phyloP scores from a whole-genome alignment of 1,140 invertebrate genomes.

The Psix sp. region DNA sequence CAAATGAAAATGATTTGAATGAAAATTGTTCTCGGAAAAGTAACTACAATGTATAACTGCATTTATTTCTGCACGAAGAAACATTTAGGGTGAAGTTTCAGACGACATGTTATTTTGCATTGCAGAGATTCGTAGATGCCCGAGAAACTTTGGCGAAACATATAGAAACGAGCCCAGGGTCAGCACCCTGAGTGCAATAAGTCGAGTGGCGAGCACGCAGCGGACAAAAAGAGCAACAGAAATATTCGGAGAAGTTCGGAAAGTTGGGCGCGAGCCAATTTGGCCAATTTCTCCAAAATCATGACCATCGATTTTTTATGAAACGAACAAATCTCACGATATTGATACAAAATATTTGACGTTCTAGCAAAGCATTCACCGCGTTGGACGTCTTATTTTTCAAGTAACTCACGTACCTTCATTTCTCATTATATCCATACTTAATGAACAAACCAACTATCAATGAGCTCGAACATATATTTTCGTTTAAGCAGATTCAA shows the following conservation, averaged over 20 bases:
- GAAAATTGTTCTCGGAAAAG: conserved; percentile 12
- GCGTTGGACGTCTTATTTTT: too few species aligned
- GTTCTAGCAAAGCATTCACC: conserved; percentile 12
- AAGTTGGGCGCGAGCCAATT: conserved; percentile 58
- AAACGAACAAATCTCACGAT: conserved; percentile 1
- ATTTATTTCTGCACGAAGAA: conserved; percentile 33
- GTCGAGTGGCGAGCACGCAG: conserved; percentile 39
- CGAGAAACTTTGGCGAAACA: conserved; percentile 50
- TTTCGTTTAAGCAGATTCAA: too few species aligned
- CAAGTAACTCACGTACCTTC: too few species aligned
- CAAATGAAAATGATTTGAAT: conserved; percentile 25
- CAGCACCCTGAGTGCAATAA: conserved; percentile 62
- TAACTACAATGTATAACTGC: conserved; percentile 10
- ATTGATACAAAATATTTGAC: conserved; percentile 18
- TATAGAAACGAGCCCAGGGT: conserved; percentile 62
- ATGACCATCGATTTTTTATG: conserved; percentile 52
- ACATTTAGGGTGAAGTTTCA: conserved; percentile 32
- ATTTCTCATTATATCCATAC: too few species aligned
- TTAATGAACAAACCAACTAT: too few species aligned
- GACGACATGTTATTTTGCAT: conserved; percentile 43
- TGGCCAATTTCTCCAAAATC: conserved; percentile 57
- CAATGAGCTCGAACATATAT: too few species aligned
- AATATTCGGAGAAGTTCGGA: conserved; percentile 45
- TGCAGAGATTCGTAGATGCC: conserved; percentile 40
- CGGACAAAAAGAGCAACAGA: conserved; percentile 32